Percentiles rank a stretch among this genome's conserved stretches.
Conservation (phyloP, 2,113 vertebrate species). For the Antidorcas marsupialis region DNA sequence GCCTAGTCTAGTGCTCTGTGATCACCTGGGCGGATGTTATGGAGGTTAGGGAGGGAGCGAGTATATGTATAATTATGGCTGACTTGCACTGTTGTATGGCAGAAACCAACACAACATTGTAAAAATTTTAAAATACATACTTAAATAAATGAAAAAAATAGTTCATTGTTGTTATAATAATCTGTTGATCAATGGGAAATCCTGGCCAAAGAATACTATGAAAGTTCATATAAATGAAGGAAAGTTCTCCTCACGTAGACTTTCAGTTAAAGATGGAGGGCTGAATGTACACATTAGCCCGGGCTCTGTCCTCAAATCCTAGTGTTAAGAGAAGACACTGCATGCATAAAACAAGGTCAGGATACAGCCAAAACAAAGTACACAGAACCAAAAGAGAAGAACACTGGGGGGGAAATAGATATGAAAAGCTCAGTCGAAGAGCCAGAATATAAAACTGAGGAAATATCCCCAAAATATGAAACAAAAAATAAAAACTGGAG, state of each 20-base stretch:
- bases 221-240: neutral
- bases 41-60: neutral
- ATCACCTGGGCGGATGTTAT: neutral
- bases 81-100: neutral
- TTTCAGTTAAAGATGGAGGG: neutral
- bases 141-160: neutral
- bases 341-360: neutral
- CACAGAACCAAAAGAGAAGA: neutral
- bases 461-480: neutral
- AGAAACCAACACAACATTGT: neutral
- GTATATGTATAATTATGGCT: neutral
- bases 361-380: neutral
- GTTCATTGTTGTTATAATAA: neutral
- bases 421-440: neutral
- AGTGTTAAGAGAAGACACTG: neutral
- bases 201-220: neutral
- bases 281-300: neutral
- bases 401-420: neutral
- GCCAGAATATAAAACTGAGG: neutral
- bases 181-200: neutral
- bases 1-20: neutral
- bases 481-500: neutral
- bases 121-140: neutral
- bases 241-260: neutral
- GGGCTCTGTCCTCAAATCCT: neutral